phyloP scores from a whole-genome alignment of 2,113 vertebrate species.

The Carlito syrichta region DNA sequence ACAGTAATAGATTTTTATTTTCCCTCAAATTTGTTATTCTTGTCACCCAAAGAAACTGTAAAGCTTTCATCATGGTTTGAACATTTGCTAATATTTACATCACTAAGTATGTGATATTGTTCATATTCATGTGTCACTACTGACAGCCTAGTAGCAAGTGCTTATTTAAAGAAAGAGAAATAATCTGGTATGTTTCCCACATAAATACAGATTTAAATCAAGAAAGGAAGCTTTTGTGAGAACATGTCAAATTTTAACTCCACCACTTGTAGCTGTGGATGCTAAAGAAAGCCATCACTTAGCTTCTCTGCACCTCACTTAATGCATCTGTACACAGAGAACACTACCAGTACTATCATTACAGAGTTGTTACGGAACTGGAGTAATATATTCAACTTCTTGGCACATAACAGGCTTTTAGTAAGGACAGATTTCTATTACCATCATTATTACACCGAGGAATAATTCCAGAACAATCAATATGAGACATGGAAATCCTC shows the following conservation, averaged over 20 bases:
- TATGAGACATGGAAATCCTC: background rate
- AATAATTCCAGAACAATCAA: background rate
- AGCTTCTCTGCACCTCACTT: background rate
- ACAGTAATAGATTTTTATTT: slow-evolving; percentile 32
- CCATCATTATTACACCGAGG: background rate
- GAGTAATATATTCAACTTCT: background rate
- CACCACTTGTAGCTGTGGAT: background rate
- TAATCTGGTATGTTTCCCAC: background rate
- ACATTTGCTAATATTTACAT: background rate
- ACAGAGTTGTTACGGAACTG: rapidly evolving
- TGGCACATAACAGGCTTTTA: background rate
- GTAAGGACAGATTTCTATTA: background rate
- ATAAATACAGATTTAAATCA: background rate
- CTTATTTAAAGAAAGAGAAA: background rate
- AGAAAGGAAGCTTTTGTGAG: background rate
- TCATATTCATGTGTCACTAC: background rate
- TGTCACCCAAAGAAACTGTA: background rate
- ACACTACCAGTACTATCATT: rapidly evolving
- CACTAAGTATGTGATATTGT: background rate
- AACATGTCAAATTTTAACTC: background rate
- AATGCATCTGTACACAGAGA: background rate
- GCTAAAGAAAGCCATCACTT: background rate
- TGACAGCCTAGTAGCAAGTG: background rate
- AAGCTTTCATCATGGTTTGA: background rate
- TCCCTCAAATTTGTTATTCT: slow-evolving; percentile 12